Base-by-base conservation (phyloP, 2,113 vertebrate species). In the Caracal caracal region DNA sequence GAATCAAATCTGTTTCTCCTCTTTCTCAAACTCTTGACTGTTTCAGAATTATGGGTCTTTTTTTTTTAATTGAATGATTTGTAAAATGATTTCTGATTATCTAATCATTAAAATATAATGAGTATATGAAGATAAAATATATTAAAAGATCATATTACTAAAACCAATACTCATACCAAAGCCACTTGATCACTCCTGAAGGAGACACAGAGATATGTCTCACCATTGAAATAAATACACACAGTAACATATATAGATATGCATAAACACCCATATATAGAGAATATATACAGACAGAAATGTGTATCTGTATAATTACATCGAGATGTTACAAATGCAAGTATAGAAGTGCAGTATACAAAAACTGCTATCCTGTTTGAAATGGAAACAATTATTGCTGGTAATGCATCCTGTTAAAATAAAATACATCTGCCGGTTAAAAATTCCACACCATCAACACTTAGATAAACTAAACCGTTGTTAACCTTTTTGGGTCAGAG, bases 161-260 rank as follows among this genome's bases (percentile, higher is more conserved):
- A 93, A 93, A 81, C 19, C 47, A 93, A 70, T 82, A 71, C 26
- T 83, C 80, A 87, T 59, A 40, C 28, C 17, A 92, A 89, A 82
- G 20, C 15, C 63, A 59, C 20, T 75, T 87, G 47, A 33, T 85
- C 35, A 89, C 10, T 49, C 20, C 33, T n/a, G n/a, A 83, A 51
- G 15, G 63, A 94, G 28, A 83, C 17, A 76, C 8, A 89, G 49
- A 87, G 8, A 3, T 26, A 83, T 61, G 5, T 90, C 71, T 97
- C 28, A 75, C 16, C 30, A 61, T n/a, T 76, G 19, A 37, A 92
- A 49, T 16, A 93, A 87, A 63, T 59, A 22, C 9, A 53, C 19
- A 19, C 43, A 24, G 53, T 80, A 78, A 83, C 26, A 33, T 43
- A 8, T 24, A 56, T 56, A 43, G 43, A 47, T 53, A 80, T 76